phyloP scores from a whole-genome alignment of 2,888 invertebrate genomes.

The Cremastinae sp. region DNA sequence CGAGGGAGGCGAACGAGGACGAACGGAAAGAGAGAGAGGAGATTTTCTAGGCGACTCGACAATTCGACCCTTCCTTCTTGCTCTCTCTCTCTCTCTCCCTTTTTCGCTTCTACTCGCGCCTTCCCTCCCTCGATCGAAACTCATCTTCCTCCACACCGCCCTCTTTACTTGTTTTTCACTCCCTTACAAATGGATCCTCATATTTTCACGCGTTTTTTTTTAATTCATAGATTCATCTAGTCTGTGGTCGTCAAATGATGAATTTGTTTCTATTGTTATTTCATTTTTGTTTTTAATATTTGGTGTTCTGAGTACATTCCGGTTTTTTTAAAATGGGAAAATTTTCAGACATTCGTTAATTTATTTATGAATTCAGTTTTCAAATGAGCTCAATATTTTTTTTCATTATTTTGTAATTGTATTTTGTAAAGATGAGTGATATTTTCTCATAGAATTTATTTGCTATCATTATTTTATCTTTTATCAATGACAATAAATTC shows the following conservation, averaged over 20 bases:
- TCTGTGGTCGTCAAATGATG: not conserved
- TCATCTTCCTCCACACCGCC: slow-evolving; percentile 70
- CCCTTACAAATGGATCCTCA: slow-evolving; percentile 27
- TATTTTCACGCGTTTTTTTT: slow-evolving; percentile 34
- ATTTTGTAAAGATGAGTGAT: too few relatives aligned
- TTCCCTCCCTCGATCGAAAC: slow-evolving; percentile 69
- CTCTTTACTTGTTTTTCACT: slow-evolving; percentile 48
- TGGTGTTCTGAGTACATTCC: too few relatives aligned
- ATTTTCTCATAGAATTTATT: too few relatives aligned
- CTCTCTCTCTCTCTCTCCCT: slow-evolving; percentile 46
- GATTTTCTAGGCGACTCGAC: slow-evolving; percentile 61
- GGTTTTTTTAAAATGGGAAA: too few relatives aligned
- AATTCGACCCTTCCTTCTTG: slow-evolving; percentile 44
- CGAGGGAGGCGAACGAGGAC: slow-evolving; percentile 33
- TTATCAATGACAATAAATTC: too few relatives aligned
- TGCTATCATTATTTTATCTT: too few relatives aligned
- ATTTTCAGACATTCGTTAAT: too few relatives aligned
- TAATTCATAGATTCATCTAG: not conserved
- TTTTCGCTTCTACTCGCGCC: slow-evolving; percentile 59
- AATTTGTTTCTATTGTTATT: too few relatives aligned
- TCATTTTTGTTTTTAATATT: too few relatives aligned
- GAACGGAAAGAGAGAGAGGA: slow-evolving; percentile 41
- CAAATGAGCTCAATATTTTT: too few relatives aligned
- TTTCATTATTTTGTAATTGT: too few relatives aligned
- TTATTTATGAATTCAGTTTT: too few relatives aligned